These are phyloP conservation scores for Phoxinus dragarum DNA, from an alignment of 2,797 vertebrate species.

Conservation along the genomic window DNA sequence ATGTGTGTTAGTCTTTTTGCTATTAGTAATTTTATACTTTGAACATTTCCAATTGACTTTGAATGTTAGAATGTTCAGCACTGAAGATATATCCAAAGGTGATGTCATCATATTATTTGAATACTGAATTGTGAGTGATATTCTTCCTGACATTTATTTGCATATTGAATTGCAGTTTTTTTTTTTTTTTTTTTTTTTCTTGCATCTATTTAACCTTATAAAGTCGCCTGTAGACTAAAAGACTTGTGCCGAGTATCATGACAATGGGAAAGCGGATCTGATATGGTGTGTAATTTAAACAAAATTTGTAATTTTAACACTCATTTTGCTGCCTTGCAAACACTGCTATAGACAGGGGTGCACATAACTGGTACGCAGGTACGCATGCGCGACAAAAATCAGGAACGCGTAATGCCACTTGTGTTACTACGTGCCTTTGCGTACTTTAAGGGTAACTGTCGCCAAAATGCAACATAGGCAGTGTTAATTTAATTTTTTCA, in stretches of 20 bases:
- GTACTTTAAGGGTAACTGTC: no score
- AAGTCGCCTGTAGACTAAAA: background rate
- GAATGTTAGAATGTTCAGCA: background rate
- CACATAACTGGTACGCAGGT: no score
- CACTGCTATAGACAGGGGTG: background rate
- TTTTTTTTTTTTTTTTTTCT: background rate
- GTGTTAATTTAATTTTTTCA: no score
- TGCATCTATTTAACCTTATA: background rate
- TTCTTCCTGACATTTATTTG: constrained; percentile 5
- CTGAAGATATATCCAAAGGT: background rate
- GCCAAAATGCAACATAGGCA: no score
- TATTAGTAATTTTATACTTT: background rate
- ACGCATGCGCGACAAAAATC: no score
- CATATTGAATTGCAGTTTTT: background rate
- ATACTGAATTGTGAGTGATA: background rate
- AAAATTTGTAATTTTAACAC: background rate
- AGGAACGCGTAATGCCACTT: no score
- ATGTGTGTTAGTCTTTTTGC: background rate
- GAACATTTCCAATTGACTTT: background rate
- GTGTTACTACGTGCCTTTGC: no score
- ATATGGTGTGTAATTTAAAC: background rate
- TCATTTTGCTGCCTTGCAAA: background rate
- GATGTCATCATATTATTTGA: background rate
- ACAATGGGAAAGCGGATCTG: background rate
- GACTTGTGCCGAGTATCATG: background rate